Base-by-base conservation (phyloP, 2,888 invertebrate species). In the Caenorhabditis plicata region DNA sequence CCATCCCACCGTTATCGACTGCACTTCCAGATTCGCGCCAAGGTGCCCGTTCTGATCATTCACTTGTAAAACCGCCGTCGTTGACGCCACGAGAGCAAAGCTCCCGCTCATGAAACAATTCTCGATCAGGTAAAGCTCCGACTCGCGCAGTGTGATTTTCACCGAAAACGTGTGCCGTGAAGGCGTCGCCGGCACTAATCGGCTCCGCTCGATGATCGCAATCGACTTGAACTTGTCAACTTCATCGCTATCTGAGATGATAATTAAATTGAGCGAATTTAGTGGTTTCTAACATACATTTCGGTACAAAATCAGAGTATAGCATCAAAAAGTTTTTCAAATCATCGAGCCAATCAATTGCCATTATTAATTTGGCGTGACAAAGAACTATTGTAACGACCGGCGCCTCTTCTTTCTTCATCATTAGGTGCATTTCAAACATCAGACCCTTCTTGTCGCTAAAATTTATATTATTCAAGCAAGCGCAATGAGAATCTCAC, bases 81-180 rank as follows among this genome's bases (percentile, higher is more conserved):
- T 74, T 26, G 68, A 58, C 3, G 65, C 71, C 9, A 96, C 93
- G 11, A 96, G 90, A 0, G 95, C 93, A 81, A 92, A 92, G 1
- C 93, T 90, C 81, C 95, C 92, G 85, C 87, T 87, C 15, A 89
- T 86, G 0, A 90, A 88, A 1, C 90, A 88, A 81, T 94, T 89
- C 82, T 96, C 95, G 0, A 96, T 89, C 29, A 95, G 86, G 27
- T 96, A 91, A 52, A 96, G 85, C 83, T 98, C 94, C 3, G 93
- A 94, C 83, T 95, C 92, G 0, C 92, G 54, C 27, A 69, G 36
- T 5, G 69, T 69, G 19, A 69, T 60, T 43, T 69, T 69, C 4
- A 69, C 48, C 20, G 48, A 51, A 22, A 69, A 51, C 2, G 66
- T 64, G 31, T 38, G 43, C n/a, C 15, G n/a, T 7, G n/a, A 31